Conservation (phyloP, 2,888 invertebrate genomes). For the Zygothrica quintamaculata region DNA sequence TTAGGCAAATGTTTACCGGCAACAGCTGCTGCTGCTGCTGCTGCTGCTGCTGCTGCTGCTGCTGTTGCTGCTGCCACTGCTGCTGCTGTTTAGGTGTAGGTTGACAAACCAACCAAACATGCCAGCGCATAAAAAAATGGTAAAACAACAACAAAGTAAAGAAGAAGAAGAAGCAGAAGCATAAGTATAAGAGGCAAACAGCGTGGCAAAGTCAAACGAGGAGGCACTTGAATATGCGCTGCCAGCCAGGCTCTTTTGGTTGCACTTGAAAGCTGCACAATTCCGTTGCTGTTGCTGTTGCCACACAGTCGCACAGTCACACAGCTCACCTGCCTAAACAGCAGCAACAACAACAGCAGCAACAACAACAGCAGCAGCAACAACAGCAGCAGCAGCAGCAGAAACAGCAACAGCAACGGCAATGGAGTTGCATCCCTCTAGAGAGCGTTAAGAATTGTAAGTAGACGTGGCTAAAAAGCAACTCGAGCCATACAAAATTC, state of each 20-base stretch:
- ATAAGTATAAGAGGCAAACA: slow-evolving; percentile 29
- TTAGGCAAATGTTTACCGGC: slow-evolving; percentile 69
- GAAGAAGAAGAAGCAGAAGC: slow-evolving; percentile 17
- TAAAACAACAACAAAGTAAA: slow-evolving; percentile 33
- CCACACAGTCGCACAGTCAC: no score
- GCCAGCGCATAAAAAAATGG: slow-evolving; percentile 76
- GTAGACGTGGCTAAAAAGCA: slow-evolving; percentile 51
- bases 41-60: slow-evolving; percentile 63
- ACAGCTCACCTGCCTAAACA: slow-evolving; percentile 53
- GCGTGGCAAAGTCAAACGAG: slow-evolving; percentile 42
- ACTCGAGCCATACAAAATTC: slow-evolving; percentile 64
- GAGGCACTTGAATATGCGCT: slow-evolving; percentile 64
- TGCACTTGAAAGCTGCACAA: slow-evolving; percentile 71
- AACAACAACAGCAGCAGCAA: no score
- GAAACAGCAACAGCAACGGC: not conserved
- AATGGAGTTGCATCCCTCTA: not conserved
- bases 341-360: slow-evolving; percentile 14
- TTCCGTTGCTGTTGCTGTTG: no score
- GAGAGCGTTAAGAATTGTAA: slow-evolving; percentile 38
- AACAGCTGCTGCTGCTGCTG: slow-evolving; percentile 65
- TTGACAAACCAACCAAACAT: slow-evolving; percentile 74
- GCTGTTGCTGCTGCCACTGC: slow-evolving; percentile 43
- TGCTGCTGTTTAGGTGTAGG: slow-evolving; percentile 62
- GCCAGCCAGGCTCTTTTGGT: slow-evolving; percentile 51
- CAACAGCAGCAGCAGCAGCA: slow-evolving; percentile 55